Conservation (phyloP, 2,113 vertebrate genomes). For the Syrrhaptes paradoxus region DNA sequence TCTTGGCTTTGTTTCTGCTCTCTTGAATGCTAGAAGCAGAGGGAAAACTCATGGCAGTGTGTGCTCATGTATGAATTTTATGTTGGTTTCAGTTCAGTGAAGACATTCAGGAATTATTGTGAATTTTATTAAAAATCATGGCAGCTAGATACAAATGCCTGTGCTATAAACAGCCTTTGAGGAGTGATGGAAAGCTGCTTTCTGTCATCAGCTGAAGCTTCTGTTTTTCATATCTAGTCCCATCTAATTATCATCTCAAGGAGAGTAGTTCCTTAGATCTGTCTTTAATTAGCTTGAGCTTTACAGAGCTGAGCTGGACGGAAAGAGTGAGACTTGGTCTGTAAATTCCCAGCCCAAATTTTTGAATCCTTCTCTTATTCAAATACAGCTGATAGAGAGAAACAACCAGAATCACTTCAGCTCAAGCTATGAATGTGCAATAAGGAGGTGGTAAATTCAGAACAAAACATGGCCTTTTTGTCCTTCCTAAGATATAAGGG, state of each 20-base stretch:
- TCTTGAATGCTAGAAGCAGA: background rate
- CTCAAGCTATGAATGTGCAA: background rate
- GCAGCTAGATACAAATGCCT: background rate
- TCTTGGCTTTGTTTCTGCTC: background rate
- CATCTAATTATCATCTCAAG: constrained; percentile 6
- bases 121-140: background rate
- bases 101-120: background rate
- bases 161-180: background rate
- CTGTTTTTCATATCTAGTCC: background rate
- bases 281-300: background rate
- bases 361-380: background rate
- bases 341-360: background rate
- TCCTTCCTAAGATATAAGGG: background rate
- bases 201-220: background rate
- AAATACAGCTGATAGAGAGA: background rate
- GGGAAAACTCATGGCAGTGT: background rate
- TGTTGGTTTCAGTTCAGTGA: background rate
- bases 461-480: background rate
- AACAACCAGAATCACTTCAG: background rate
- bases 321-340: background rate
- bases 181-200: background rate
- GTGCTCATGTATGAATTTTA: background rate
- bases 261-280: constrained; percentile 7
- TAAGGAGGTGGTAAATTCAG: background rate
- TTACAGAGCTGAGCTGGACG: background rate